phyloP scores from a whole-genome alignment of 2,888 invertebrate genomes.

The Bedellia somnulentella region DNA sequence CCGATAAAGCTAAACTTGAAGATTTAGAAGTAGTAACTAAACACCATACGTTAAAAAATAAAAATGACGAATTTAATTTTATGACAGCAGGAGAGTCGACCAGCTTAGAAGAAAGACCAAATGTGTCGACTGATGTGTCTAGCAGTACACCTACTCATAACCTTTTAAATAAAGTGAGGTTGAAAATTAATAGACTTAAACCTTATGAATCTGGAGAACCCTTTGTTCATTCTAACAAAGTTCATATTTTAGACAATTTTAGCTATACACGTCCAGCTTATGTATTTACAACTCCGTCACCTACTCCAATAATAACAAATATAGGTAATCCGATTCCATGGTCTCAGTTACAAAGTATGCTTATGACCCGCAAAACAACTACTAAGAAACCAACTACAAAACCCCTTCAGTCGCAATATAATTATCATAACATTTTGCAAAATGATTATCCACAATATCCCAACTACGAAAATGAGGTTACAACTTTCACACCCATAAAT shows the following conservation, averaged over 20 bases:
- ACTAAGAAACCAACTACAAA: slow-evolving; percentile 26
- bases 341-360: slow-evolving; percentile 16
- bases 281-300: slow-evolving; percentile 27
- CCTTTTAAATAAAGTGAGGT: slow-evolving; percentile 4
- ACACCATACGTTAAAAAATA: slow-evolving; percentile 13
- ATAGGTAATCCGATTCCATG: slow-evolving; percentile 40
- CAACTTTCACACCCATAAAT: slow-evolving; percentile 37
- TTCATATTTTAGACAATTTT: slow-evolving; percentile 26
- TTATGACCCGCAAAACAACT: slow-evolving; percentile 7
- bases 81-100: slow-evolving; percentile 12
- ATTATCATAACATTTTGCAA: slow-evolving; percentile 26
- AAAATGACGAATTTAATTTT: slow-evolving; percentile 14
- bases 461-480: slow-evolving; percentile 27
- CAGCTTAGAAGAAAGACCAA: slow-evolving; percentile 14
- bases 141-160: slow-evolving; percentile 16
- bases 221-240: slow-evolving; percentile 27
- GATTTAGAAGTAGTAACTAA: slow-evolving; percentile 45
- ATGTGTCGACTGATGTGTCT: slow-evolving; percentile 15
- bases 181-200: slow-evolving; percentile 5
- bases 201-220: too few relatives aligned
- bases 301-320: slow-evolving; percentile 47
- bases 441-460: slow-evolving; percentile 22
- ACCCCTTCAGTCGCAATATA: slow-evolving; percentile 16
- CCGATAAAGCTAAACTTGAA: slow-evolving; percentile 42
- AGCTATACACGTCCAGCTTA: slow-evolving; percentile 22